A percentile compares a stretch with the other conserved stretches of the same genome.
Evolutionary conservation across 2,888 invertebrate genomes (phyloP).

Genomic region (Ganaspis brasiliensis): DNA sequence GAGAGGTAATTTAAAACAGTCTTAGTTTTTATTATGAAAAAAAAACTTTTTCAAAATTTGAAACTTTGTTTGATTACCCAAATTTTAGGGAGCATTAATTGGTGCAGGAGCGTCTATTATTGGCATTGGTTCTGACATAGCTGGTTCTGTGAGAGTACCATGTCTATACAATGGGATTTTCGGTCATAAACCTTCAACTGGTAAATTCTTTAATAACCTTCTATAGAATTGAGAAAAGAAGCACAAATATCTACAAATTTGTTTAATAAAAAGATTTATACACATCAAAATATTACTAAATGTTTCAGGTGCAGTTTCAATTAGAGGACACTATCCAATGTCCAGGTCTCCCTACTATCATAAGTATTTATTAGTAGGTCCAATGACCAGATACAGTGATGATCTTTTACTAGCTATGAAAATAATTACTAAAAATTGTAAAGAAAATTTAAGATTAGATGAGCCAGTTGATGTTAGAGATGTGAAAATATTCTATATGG

Average conservation of each 20-base stretch:
- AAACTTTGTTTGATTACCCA: too few relatives aligned
- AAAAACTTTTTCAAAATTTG: slow-evolving; percentile 15
- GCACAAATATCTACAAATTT: too few relatives aligned
- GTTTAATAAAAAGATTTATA: too few relatives aligned
- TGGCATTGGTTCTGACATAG: slow-evolving; percentile 93
- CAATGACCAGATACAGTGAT: slow-evolving; percentile 89
- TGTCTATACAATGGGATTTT: slow-evolving; percentile 93
- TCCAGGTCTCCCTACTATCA: slow-evolving; percentile 81
- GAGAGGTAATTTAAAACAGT: slow-evolving; percentile 80
- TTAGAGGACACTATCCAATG: slow-evolving; percentile 84
- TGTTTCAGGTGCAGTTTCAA: slow-evolving; percentile 82
- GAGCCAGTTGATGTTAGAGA: slow-evolving; percentile 81
- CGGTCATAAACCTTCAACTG: slow-evolving; percentile 91
- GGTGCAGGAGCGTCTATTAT: slow-evolving; percentile 89
- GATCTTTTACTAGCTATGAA: slow-evolving; percentile 87
- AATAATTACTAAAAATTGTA: slow-evolving; percentile 83
- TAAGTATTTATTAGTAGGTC: slow-evolving; percentile 84
- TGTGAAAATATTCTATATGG: slow-evolving; percentile 85
- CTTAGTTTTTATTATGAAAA: not conserved
- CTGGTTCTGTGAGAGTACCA: slow-evolving; percentile 93
- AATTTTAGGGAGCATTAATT: slow-evolving; percentile 85
- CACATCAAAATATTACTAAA: too few relatives aligned
- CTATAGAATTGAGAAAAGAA: too few relatives aligned
- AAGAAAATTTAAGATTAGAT: slow-evolving; percentile 80
- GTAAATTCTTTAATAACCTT: not conserved